A percentile compares a stretch with the other conserved stretches of the same genome.
These are phyloP conservation scores for Vireo griseus DNA, from an alignment of 2,797 vertebrate species.

Conservation along the genomic window DNA sequence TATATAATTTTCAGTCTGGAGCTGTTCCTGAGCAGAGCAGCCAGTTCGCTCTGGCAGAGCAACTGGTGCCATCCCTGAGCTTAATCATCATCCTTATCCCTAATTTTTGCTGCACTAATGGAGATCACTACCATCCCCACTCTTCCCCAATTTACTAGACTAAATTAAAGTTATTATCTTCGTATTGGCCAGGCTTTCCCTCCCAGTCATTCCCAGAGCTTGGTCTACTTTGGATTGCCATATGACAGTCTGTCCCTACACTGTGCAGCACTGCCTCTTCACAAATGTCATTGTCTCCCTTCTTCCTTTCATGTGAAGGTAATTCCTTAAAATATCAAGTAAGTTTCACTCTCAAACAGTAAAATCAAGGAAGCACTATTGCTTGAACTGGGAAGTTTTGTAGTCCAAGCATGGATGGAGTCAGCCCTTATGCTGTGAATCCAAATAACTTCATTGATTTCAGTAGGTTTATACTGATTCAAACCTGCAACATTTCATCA, in stretches of 20 bases:
- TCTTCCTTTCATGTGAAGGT: background rate
- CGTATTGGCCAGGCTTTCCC: fast-evolving
- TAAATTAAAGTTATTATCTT: background rate
- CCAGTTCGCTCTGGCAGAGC: fast-evolving
- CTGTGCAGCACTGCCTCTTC: background rate
- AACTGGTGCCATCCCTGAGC: background rate
- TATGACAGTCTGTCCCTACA: background rate
- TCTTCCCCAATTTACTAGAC: background rate
- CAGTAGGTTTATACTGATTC: background rate
- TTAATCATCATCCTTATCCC: background rate
- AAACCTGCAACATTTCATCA: background rate
- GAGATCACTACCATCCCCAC: background rate
- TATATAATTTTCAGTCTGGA: background rate
- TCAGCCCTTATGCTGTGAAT: background rate
- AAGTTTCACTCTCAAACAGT: background rate
- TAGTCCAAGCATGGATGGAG: background rate
- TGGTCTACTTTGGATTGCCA: background rate
- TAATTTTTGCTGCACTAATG: background rate
- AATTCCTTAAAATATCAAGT: background rate
- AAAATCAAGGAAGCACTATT: background rate
- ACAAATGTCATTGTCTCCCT: background rate
- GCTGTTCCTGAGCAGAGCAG: background rate
- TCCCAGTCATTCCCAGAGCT: background rate
- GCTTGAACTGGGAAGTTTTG: background rate
- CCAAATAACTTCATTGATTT: background rate